These are phyloP conservation scores for Neolamprologus fasciatus DNA, from an alignment of 2,113 vertebrate genomes.

Conservation along the genomic window DNA sequence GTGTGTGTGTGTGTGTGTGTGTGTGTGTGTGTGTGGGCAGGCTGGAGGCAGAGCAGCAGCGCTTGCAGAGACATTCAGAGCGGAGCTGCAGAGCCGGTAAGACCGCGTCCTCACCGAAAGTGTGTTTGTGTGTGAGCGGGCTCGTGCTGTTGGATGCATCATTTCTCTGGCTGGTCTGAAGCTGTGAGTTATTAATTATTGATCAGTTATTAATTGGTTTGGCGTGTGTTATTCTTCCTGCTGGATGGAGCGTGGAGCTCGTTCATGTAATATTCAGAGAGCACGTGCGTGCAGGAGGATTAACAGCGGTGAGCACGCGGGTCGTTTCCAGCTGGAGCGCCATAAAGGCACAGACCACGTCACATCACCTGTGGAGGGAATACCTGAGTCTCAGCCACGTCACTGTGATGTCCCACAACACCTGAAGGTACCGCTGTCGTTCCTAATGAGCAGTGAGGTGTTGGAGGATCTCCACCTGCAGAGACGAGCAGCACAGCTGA, in stretches of 20 bases:
- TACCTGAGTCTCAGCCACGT: background rate
- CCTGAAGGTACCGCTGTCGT: background rate
- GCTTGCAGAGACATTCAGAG: background rate
- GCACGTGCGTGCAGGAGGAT: background rate
- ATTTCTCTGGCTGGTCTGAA: background rate
- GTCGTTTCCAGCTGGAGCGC: background rate
- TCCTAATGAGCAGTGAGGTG: background rate
- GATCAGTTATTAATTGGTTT: background rate
- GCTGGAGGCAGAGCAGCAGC: background rate
- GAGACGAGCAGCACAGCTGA: background rate
- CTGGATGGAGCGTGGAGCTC: background rate
- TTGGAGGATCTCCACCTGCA: background rate
- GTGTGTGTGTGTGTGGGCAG: background rate
- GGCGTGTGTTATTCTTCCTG: background rate
- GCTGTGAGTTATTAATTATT: background rate
- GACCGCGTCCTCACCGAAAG: background rate
- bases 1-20: background rate
- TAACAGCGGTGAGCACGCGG: rapidly evolving
- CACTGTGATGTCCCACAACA: background rate
- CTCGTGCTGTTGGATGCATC: background rate
- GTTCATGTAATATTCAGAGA: background rate
- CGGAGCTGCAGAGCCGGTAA: background rate
- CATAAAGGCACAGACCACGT: background rate
- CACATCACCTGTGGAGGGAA: background rate
- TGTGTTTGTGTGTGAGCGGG: background rate